Conservation (phyloP, 2,113 vertebrate species). For the Psittacula cyanocephala region DNA sequence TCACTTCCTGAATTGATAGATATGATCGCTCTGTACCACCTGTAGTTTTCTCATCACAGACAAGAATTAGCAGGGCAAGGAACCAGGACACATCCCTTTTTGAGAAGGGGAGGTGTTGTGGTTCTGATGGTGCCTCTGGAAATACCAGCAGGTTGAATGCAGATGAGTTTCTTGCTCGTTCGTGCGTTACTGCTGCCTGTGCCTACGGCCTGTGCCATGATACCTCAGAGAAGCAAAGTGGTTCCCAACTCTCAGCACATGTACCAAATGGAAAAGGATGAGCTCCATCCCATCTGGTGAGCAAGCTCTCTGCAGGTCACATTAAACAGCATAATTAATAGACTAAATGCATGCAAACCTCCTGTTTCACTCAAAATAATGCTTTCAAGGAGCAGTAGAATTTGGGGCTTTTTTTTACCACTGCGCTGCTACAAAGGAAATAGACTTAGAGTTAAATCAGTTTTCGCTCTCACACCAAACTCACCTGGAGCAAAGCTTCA, state of each 20-base stretch:
- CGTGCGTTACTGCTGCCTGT: not conserved
- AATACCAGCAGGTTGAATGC: not conserved
- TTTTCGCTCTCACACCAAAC: not conserved
- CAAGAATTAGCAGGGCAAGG: not conserved
- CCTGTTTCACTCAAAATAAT: not conserved
- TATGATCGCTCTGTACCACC: not conserved
- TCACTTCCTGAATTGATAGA: not conserved
- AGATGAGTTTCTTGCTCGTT: not conserved
- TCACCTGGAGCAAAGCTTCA: not conserved
- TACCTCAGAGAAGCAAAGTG: not conserved
- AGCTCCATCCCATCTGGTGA: conserved; percentile 35
- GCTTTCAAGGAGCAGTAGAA: not conserved
- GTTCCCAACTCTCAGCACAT: conserved; percentile 20
- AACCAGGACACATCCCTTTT: not conserved
- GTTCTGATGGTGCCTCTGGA: not conserved
- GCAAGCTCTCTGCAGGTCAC: conserved; percentile 56
- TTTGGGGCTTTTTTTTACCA: not conserved
- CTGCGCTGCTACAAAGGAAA: not conserved
- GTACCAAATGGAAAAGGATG: not conserved
- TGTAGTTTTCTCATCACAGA: not conserved
- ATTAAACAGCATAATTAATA: conserved; percentile 65
- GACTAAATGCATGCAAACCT: not conserved
- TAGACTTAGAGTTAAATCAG: not conserved
- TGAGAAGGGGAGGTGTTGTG: not conserved
- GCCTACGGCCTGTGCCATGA: not conserved